phyloP scores from a whole-genome alignment of 2,888 invertebrate species.

The Fragum whitleyi region DNA sequence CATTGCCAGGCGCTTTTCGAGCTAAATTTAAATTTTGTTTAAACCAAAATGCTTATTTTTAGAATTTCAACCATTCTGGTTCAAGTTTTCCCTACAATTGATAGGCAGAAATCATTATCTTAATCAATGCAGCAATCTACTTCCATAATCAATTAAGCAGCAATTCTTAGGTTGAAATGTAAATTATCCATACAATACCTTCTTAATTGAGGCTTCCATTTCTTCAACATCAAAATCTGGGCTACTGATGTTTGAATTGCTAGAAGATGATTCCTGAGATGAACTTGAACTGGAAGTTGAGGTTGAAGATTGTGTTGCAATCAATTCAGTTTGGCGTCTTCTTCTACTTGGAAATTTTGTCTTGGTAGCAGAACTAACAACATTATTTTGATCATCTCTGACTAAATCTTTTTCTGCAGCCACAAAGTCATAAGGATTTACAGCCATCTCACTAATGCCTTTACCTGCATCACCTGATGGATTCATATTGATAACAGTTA shows the following conservation, averaged over 20 bases:
- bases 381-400: not conserved
- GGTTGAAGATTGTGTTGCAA: not conserved
- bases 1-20: too few relatives aligned
- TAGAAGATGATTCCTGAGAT: not conserved
- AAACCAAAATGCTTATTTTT: too few relatives aligned
- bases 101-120: too few relatives aligned
- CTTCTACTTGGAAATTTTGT: not conserved
- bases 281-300: not conserved
- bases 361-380: not conserved
- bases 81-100: too few relatives aligned
- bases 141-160: too few relatives aligned
- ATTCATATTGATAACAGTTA: slow-evolving; percentile 21
- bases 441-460: not conserved
- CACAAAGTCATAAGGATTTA: not conserved
- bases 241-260: not conserved
- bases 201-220: not conserved
- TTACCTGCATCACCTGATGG: slow-evolving; percentile 51
- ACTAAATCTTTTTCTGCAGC: not conserved
- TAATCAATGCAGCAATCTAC: too few relatives aligned
- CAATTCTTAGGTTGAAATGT: too few relatives aligned
- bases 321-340: not conserved
- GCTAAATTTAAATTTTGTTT: too few relatives aligned
- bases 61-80: too few relatives aligned
- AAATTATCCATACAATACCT: too few relatives aligned
- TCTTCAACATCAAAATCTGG: not conserved